These are phyloP conservation scores for Oedothorax gibbosus DNA, from an alignment of 1,140 invertebrate species.

Conservation along the genomic window DNA sequence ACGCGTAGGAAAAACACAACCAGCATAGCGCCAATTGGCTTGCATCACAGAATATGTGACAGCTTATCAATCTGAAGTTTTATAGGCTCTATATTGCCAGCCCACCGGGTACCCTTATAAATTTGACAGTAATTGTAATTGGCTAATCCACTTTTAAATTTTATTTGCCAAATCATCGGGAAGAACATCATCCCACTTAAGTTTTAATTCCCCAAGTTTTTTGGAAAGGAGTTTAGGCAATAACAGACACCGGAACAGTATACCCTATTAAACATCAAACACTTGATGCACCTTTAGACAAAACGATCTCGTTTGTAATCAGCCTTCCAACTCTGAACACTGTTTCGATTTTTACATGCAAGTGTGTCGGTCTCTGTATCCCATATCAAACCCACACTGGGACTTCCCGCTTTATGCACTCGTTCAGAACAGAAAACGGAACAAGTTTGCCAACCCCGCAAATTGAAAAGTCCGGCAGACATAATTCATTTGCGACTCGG, in stretches of 20 bases:
- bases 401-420: not conserved
- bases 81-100: not conserved
- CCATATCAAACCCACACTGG: not conserved
- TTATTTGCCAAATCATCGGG: not conserved
- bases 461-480: constrained; percentile 24
- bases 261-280: not conserved
- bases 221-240: not conserved
- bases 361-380: not conserved
- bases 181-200: not conserved
- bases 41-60: not conserved
- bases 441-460: constrained; percentile 14
- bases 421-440: not conserved
- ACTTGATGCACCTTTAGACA: not conserved
- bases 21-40: not conserved
- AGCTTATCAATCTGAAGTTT: not conserved
- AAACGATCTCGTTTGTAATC: not conserved
- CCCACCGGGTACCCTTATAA: not conserved
- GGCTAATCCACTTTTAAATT: not conserved
- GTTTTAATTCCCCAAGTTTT: not conserved
- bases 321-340: not conserved
- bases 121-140: not conserved
- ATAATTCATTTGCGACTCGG: constrained; percentile 15
- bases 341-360: not conserved
- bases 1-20: not conserved
- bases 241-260: not conserved